Evolutionary conservation across 1,140 invertebrate genomes (phyloP).

Genomic region (Drosophila auraria): DNA sequence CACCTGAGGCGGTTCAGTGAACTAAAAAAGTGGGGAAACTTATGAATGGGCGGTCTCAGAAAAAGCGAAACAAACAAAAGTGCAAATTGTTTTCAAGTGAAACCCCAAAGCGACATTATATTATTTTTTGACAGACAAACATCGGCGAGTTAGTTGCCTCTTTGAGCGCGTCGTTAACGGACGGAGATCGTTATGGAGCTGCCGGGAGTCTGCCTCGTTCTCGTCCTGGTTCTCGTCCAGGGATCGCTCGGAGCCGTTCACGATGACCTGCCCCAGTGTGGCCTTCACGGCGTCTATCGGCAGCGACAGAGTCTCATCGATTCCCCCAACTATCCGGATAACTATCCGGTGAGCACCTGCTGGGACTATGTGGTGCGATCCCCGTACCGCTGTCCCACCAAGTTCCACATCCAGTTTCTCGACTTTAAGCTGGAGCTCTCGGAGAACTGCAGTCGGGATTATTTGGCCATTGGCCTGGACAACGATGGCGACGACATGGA

Average conservation of each 20-base stretch:
- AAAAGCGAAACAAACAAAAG: slow-evolving; percentile 75
- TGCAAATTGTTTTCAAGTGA: slow-evolving; percentile 73
- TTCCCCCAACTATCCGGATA: slow-evolving; percentile 86
- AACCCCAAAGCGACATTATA: slow-evolving; percentile 38
- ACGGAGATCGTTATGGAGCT: slow-evolving; percentile 28
- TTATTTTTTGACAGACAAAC: slow-evolving; percentile 34
- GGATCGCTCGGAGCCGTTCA: slow-evolving; percentile 50
- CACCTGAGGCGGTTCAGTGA: slow-evolving; percentile 39
- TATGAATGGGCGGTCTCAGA: slow-evolving; percentile 42
- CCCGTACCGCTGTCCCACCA: slow-evolving; percentile 85
- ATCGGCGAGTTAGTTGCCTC: slow-evolving; percentile 61
- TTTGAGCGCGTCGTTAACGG: slow-evolving; percentile 42
- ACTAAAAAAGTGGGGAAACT: slow-evolving; percentile 20
- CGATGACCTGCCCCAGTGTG: slow-evolving; percentile 75
- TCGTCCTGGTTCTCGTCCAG: slow-evolving; percentile 15
- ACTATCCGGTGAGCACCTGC: slow-evolving; percentile 85
- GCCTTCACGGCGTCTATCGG: slow-evolving; percentile 70
- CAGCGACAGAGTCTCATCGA: slow-evolving; percentile 82
- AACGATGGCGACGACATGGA: slow-evolving; percentile 80
- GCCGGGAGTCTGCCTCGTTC: slow-evolving; percentile 1
- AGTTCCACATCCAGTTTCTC: slow-evolving; percentile 87
- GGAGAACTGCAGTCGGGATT: slow-evolving; percentile 86
- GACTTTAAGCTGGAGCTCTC: slow-evolving; percentile 86
- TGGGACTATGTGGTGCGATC: slow-evolving; percentile 86
- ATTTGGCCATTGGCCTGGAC: slow-evolving; percentile 83